phyloP scores from a whole-genome alignment of 2,888 invertebrate genomes.

The Autographa pulchrina region DNA sequence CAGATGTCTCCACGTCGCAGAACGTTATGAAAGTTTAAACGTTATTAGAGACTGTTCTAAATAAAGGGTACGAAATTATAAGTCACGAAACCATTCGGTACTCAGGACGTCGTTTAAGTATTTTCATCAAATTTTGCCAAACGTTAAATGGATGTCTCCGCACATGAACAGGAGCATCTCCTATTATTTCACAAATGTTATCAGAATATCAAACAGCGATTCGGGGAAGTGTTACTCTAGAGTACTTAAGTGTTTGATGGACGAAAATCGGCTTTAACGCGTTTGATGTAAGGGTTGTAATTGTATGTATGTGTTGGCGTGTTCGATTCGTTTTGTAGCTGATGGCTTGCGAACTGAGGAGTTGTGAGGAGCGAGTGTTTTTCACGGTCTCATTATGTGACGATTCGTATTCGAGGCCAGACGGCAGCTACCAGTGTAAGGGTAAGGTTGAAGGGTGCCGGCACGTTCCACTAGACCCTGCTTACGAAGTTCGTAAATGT shows the following conservation, averaged over 20 bases:
- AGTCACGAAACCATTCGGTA: slow-evolving; percentile 47
- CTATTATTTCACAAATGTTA: slow-evolving; percentile 84
- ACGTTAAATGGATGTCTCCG: slow-evolving; percentile 71
- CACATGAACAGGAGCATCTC: slow-evolving; percentile 75
- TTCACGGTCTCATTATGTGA: slow-evolving; percentile 85
- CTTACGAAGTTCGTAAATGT: slow-evolving; percentile 70
- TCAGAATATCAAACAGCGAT: slow-evolving; percentile 84
- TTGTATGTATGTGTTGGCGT: slow-evolving; percentile 59
- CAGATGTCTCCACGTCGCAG: slow-evolving; percentile 35
- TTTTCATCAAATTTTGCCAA: slow-evolving; percentile 73
- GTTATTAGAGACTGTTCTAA: slow-evolving; percentile 57
- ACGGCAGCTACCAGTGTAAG: slow-evolving; percentile 71
- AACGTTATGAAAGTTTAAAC: slow-evolving; percentile 53
- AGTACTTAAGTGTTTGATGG: slow-evolving; percentile 30
- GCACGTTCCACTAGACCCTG: slow-evolving; percentile 70
- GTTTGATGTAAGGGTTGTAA: slow-evolving; percentile 62
- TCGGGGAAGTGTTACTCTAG: slow-evolving; percentile 59
- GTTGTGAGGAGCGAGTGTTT: slow-evolving; percentile 83
- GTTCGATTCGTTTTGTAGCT: slow-evolving; percentile 66
- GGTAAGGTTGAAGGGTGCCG: slow-evolving; percentile 69
- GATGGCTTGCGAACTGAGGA: slow-evolving; percentile 70
- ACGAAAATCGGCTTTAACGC: slow-evolving; percentile 63
- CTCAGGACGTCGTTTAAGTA: slow-evolving; percentile 63
- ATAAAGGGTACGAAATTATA: slow-evolving; percentile 64
- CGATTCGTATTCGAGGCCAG: slow-evolving; percentile 84